Conservation (phyloP, 2,797 vertebrate species). For the Mormyrops attenuatus region DNA sequence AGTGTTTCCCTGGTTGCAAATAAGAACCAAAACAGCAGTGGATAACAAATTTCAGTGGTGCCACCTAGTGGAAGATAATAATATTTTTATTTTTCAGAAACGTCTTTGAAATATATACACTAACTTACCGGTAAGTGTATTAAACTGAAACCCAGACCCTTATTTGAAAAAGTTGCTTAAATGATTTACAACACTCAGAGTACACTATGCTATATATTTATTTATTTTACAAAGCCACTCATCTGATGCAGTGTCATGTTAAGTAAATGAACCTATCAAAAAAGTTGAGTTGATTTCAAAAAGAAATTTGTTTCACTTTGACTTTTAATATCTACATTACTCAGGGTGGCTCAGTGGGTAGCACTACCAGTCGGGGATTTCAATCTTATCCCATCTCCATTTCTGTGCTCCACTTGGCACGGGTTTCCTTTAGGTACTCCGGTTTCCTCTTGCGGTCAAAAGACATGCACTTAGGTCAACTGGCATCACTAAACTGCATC, state of each 20-base stretch:
- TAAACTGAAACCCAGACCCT: not conserved
- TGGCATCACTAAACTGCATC: slow-evolving; percentile 2
- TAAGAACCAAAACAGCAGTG: not conserved
- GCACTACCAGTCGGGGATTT: not conserved
- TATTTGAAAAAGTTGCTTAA: not conserved
- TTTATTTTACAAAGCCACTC: not conserved
- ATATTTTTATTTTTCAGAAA: not conserved
- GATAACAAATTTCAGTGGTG: not conserved
- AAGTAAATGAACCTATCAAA: not conserved
- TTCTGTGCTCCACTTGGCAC: not conserved
- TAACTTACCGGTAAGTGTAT: not conserved
- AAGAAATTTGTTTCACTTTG: not conserved
- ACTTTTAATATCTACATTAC: not conserved
- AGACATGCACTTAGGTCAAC: not conserved
- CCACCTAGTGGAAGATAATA: not conserved
- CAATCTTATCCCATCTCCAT: not conserved
- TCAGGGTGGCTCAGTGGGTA: not conserved
- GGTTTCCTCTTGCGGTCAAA: not conserved
- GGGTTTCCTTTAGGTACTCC: not conserved
- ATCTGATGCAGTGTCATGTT: not conserved
- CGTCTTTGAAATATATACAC: not conserved
- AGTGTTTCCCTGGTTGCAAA: not conserved
- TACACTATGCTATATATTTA: not conserved
- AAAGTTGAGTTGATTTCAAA: not conserved
- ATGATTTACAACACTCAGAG: not conserved